Evolutionary conservation across 2,888 invertebrate genomes (phyloP).

Genomic region (Tachina lurida): DNA sequence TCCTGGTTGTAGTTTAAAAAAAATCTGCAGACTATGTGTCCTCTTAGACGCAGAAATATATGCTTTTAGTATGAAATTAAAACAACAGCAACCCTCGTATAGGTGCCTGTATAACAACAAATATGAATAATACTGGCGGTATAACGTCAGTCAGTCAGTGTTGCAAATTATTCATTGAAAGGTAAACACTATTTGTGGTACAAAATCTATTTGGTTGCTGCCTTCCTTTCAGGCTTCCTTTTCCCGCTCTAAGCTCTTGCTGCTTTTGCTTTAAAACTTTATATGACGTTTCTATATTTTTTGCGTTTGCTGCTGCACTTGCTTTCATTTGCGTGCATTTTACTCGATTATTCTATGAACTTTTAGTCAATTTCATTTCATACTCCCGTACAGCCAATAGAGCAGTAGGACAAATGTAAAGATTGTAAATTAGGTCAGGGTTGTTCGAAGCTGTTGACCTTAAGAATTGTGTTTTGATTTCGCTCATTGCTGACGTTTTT

Average conservation of each 20-base stretch:
- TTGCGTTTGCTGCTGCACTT: neutral
- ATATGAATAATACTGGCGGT: slow-evolving; percentile 24
- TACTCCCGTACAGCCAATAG: slow-evolving; percentile 37
- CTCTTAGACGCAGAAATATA: neutral
- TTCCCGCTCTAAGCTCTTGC: neutral
- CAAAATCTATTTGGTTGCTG: neutral
- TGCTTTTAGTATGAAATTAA: neutral
- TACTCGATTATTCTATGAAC: slow-evolving; percentile 18
- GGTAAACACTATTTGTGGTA: slow-evolving; percentile 30
- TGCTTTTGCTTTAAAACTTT: slow-evolving; percentile 3
- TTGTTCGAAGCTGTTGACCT: slow-evolving; percentile 62
- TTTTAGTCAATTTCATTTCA: slow-evolving; percentile 5
- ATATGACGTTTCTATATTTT: slow-evolving; percentile 43
- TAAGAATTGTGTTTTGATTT: slow-evolving; percentile 51
- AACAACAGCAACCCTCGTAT: slow-evolving; percentile 2
- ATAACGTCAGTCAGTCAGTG: slow-evolving; percentile 35
- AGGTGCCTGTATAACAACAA: neutral
- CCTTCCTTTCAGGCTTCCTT: no score
- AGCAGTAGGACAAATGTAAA: slow-evolving; percentile 45
- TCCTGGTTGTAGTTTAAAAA: no score
- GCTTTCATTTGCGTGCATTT: neutral
- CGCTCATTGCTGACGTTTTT: slow-evolving; percentile 68
- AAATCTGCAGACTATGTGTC: no score
- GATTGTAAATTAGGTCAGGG: slow-evolving; percentile 64
- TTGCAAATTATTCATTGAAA: slow-evolving; percentile 59